These are phyloP conservation scores for Acridotheres tristis DNA, from an alignment of 2,797 vertebrate genomes.

Conservation along the genomic window DNA sequence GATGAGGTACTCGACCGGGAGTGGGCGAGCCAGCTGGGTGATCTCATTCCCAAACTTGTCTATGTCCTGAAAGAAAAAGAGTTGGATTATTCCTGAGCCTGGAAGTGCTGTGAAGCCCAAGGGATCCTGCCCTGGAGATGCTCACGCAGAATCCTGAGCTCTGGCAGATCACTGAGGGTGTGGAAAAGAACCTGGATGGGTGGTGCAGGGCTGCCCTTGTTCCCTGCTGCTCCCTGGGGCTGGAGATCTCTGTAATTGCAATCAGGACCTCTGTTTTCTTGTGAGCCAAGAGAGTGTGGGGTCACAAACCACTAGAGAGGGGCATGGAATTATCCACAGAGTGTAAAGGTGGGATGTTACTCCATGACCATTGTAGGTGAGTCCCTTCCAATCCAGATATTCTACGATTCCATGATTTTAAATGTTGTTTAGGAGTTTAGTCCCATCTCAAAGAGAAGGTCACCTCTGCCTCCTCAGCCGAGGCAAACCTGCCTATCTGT, in stretches of 20 bases:
- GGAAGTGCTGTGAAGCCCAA: not conserved
- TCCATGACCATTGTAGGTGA: too few species aligned
- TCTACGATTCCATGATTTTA: not conserved
- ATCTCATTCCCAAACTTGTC: constrained; percentile 99
- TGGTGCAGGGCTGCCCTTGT: not conserved
- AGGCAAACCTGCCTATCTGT: not conserved
- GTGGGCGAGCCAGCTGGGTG: constrained; percentile 93
- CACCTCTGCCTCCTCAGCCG: not conserved
- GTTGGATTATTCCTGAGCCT: not conserved
- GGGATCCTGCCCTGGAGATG: not conserved
- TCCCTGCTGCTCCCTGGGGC: not conserved
- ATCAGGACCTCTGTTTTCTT: not conserved
- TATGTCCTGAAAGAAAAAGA: constrained; percentile 82
- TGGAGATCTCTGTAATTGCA: not conserved
- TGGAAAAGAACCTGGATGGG: not conserved
- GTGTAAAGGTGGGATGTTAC: not conserved
- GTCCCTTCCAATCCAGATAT: not conserved
- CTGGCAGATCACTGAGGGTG: not conserved
- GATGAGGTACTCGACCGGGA: constrained; percentile 97
- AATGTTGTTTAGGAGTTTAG: not conserved
- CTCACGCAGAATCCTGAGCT: not conserved
- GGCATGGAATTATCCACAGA: not conserved
- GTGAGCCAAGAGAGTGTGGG: accelerated
- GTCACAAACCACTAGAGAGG: not conserved
- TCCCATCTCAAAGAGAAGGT: not conserved